Conservation (phyloP, 2,797 vertebrate genomes). For the Hydrolagus colliei region DNA sequence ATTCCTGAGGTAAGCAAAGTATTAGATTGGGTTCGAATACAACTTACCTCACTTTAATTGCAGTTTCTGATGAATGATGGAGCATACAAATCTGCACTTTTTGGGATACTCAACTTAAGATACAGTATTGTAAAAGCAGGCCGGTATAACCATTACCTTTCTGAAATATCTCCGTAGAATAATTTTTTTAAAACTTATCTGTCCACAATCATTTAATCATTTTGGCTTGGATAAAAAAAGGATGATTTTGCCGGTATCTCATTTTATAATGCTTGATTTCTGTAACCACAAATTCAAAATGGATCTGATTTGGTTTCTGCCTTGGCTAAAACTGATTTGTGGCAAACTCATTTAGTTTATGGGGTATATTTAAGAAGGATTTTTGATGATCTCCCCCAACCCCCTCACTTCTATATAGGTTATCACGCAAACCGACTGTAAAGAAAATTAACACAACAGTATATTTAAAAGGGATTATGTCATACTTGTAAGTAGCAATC, state of each 20-base stretch:
- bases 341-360: constrained; percentile 14
- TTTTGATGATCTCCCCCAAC: background rate
- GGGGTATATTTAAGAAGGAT: background rate
- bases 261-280: background rate
- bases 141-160: constrained; percentile 27
- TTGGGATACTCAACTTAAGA: background rate
- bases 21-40: constrained; percentile 26
- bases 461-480: background rate
- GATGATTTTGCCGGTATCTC: background rate
- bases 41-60: constrained; percentile 21
- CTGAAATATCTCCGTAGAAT: background rate
- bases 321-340: constrained; percentile 4
- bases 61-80: constrained; percentile 21
- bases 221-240: background rate
- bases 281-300: background rate
- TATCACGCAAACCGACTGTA: background rate
- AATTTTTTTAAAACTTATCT: background rate
- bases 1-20: constrained; percentile 12
- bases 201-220: background rate
- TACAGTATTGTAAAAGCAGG: background rate
- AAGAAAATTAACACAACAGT: background rate
- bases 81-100: constrained; percentile 26
- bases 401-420: background rate
- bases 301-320: constrained; percentile 3
- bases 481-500: constrained; percentile 13